phyloP scores from a whole-genome alignment of 1,140 invertebrate genomes.

The Lysiphlebus fabarum region DNA sequence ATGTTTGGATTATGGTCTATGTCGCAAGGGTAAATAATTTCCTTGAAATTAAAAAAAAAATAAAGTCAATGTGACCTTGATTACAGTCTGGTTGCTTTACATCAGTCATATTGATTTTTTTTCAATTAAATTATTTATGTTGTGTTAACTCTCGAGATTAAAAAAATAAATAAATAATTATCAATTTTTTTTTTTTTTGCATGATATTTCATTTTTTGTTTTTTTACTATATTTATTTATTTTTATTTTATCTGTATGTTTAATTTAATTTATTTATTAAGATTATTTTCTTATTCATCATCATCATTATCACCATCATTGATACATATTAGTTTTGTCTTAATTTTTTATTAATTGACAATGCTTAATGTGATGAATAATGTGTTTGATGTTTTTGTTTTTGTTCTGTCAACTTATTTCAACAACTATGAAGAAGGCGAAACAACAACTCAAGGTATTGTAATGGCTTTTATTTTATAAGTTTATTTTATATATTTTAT shows the following conservation, averaged over 20 bases:
- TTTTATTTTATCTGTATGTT: not conserved
- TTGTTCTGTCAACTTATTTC: constrained; percentile 34
- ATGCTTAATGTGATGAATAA: constrained; percentile 33
- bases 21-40: too few relatives aligned
- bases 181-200: constrained; percentile 10
- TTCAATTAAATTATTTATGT: too few relatives aligned
- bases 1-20: too few relatives aligned
- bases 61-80: not conserved
- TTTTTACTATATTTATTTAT: constrained; percentile 3
- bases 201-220: not conserved
- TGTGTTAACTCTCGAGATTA: too few relatives aligned
- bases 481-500: not conserved
- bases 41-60: constrained; percentile 4
- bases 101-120: too few relatives aligned
- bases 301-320: too few relatives aligned
- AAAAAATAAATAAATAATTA: not conserved
- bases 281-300: constrained; percentile 20
- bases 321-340: too few relatives aligned
- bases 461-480: constrained; percentile 4
- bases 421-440: constrained; percentile 45
- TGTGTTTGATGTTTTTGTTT: constrained; percentile 46
- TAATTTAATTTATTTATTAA: constrained; percentile 28
- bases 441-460: constrained; percentile 45
- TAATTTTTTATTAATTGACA: constrained; percentile 28
- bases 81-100: not conserved